Evolutionary conservation across 1,140 invertebrate species (phyloP).

Genomic region (Mamestra configurata): DNA sequence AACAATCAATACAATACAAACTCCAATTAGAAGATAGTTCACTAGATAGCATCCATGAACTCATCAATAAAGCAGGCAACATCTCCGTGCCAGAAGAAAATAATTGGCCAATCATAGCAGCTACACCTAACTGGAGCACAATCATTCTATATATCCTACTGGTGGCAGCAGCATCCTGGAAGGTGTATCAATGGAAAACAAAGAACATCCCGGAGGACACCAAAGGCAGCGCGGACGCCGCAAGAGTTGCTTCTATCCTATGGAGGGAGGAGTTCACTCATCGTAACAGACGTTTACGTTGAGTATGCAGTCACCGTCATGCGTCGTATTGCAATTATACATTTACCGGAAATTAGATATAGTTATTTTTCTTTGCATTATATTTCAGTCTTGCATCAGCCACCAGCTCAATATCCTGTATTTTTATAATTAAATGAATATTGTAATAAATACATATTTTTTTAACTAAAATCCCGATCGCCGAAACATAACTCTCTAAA

Average conservation of each 20-base stretch:
- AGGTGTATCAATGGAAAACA: conserved; percentile 20
- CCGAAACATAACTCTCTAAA: too few relatives aligned
- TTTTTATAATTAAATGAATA: too few relatives aligned
- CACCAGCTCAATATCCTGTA: too few relatives aligned
- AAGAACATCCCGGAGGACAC: neutral
- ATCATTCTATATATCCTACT: conserved; percentile 21
- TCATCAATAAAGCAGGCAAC: neutral
- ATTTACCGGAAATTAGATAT: too few relatives aligned
- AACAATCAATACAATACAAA: neutral
- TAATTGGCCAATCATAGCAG: conserved; percentile 8
- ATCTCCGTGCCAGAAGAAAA: neutral
- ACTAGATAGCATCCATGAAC: conserved; percentile 30
- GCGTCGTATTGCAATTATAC: too few relatives aligned
- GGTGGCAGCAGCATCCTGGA: neutral
- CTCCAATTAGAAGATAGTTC: conserved; percentile 24
- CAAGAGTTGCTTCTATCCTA: conserved; percentile 30
- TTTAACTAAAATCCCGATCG: too few relatives aligned
- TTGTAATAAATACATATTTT: too few relatives aligned
- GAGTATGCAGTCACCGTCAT: too few relatives aligned
- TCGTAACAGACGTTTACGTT: neutral
- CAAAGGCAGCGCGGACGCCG: conserved; percentile 14
- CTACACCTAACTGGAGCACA: conserved; percentile 20
- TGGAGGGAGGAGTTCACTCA: conserved; percentile 33
- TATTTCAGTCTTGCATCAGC: too few relatives aligned
- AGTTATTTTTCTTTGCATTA: too few relatives aligned